These are phyloP conservation scores for Channa argus DNA, from an alignment of 2,113 vertebrate genomes.

Conservation along the genomic window DNA sequence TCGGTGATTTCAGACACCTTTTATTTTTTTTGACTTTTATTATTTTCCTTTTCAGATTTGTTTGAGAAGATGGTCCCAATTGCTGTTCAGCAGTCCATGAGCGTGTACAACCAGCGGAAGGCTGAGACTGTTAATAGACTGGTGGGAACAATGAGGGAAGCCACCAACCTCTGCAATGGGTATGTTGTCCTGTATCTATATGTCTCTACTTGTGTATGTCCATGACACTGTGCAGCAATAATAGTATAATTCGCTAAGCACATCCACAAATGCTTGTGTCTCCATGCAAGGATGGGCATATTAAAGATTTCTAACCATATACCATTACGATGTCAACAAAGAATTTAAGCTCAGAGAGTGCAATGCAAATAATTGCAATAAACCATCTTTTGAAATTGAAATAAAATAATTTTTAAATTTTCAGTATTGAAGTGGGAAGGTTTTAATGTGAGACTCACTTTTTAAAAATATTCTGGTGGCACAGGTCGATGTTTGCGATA, in stretches of 20 bases:
- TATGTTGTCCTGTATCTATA: conserved; percentile 64
- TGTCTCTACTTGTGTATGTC: conserved; percentile 7
- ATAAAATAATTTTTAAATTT: too few species aligned
- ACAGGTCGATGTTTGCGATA: conserved; percentile 1
- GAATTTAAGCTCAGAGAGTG: too few species aligned
- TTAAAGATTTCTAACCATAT: conserved; percentile 39
- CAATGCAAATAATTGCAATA: too few species aligned
- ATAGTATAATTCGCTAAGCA: background rate
- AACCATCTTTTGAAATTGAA: too few species aligned
- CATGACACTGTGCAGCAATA: background rate
- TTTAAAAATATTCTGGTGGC: background rate
- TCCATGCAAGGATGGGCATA: conserved; percentile 12
- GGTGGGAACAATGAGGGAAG: conserved; percentile 96
- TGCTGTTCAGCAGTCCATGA: conserved; percentile 93
- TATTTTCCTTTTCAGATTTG: conserved; percentile 82
- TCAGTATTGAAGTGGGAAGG: too few species aligned
- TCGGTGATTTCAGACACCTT: background rate
- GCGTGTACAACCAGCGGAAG: conserved; percentile 91
- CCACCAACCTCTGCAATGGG: conserved; percentile 97
- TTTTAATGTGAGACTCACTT: too few species aligned
- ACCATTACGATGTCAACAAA: background rate
- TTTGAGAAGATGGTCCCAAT: conserved; percentile 99
- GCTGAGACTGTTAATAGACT: conserved; percentile 92
- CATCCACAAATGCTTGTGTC: conserved; percentile 4
- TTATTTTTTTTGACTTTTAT: background rate